Conservation (phyloP, 1,140 invertebrate species). For the Hylaeus volcanicus region DNA sequence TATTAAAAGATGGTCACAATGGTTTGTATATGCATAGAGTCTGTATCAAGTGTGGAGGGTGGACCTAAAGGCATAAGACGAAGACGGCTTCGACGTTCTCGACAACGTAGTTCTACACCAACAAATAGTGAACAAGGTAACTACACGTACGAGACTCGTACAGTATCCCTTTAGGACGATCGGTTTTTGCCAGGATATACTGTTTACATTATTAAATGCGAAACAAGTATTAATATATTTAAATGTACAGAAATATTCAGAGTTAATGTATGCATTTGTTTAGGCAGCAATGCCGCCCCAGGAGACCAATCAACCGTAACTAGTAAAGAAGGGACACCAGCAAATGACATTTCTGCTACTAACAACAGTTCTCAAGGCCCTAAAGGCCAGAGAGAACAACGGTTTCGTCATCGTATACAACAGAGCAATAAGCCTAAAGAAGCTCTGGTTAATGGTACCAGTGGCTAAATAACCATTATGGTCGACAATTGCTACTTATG, state of each 20-base stretch:
- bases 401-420: conserved; percentile 77
- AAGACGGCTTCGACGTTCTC: conserved; percentile 72
- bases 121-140: conserved; percentile 72
- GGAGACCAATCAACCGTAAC: conserved; percentile 74
- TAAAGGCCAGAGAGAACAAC: conserved; percentile 77
- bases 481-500: conserved; percentile 58
- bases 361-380: conserved; percentile 74
- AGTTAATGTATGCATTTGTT: conserved; percentile 63
- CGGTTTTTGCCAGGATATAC: conserved; percentile 29
- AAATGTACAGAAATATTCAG: conserved; percentile 33
- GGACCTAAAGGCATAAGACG: conserved; percentile 80
- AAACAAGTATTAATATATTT: conserved; percentile 6
- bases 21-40: conserved; percentile 81
- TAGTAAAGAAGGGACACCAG: conserved; percentile 74
- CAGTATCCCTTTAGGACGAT: conserved; percentile 61
- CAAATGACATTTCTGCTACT: conserved; percentile 72
- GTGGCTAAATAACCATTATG: conserved; percentile 75
- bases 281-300: conserved; percentile 76
- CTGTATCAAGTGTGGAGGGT: conserved; percentile 83
- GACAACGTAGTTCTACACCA: conserved; percentile 78
- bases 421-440: conserved; percentile 82
- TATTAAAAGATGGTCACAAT: conserved; percentile 79
- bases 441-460: conserved; percentile 83
- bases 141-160: not conserved
- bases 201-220: not conserved